Percentiles rank a stretch among this genome's conserved stretches.
Evolutionary conservation across 2,113 vertebrate species (phyloP).

Genomic region (Axis porcinus): DNA sequence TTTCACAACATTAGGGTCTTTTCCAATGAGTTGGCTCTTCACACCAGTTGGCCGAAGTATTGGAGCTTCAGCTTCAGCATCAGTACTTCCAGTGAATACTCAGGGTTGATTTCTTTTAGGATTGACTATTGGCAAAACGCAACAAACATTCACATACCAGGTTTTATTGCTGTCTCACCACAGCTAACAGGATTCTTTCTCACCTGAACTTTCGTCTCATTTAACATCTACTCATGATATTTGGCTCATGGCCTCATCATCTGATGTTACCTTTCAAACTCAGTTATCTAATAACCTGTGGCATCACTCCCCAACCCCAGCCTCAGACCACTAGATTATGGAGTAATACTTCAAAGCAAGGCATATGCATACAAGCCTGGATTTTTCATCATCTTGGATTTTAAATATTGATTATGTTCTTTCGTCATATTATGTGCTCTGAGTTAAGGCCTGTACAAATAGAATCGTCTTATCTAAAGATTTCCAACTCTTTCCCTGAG

Average conservation of each 20-base stretch:
- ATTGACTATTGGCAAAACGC: background rate
- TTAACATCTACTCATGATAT: background rate
- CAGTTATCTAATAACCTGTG: background rate
- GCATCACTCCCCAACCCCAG: background rate
- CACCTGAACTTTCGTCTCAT: background rate
- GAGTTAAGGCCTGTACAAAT: background rate
- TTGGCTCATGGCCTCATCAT: background rate
- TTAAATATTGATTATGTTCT: conserved; percentile 24
- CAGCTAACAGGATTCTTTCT: background rate
- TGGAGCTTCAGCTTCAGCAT: background rate
- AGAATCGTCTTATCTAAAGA: background rate
- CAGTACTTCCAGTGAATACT: background rate
- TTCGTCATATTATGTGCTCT: background rate
- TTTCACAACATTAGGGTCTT: background rate
- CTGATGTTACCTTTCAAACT: background rate
- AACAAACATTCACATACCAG: background rate
- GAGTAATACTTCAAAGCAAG: background rate
- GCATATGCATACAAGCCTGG: background rate
- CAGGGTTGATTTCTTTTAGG: background rate
- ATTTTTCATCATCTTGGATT: background rate
- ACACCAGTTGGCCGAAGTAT: background rate
- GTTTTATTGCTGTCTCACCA: background rate
- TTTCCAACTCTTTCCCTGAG: background rate
- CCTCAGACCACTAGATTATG: background rate
- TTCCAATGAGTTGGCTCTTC: background rate